Evolutionary conservation across 2,888 invertebrate genomes (phyloP).

Genomic region (Biston betularia): DNA sequence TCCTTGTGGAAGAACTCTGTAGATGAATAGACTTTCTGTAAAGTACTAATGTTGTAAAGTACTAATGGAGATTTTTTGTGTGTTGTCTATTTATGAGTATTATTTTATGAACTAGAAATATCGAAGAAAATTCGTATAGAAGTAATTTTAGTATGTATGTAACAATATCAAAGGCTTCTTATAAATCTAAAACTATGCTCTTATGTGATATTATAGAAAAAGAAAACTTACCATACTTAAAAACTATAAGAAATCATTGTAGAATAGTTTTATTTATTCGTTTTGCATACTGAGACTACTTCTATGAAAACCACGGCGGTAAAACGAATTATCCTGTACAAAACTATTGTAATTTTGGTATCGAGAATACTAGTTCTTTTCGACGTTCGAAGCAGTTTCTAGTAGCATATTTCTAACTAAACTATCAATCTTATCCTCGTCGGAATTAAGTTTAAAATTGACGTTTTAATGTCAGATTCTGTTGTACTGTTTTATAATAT

Average conservation of each 20-base stretch:
- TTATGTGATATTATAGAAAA: background rate
- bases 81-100: constrained; percentile 1
- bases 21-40: constrained; percentile 14
- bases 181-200: constrained; percentile 4
- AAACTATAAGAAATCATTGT: background rate
- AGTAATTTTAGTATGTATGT: constrained; percentile 26
- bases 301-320: background rate
- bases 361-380: constrained; percentile 52
- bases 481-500: background rate
- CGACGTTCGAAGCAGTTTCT: constrained; percentile 56
- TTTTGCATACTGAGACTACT: constrained; percentile 12
- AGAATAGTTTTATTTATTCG: background rate
- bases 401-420: constrained; percentile 41
- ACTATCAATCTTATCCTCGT: constrained; percentile 25
- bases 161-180: constrained; percentile 21
- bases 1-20: constrained; percentile 36
- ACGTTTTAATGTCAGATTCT: background rate
- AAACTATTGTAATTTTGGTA: background rate
- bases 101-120: constrained; percentile 7
- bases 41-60: constrained; percentile 18
- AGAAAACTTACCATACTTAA: background rate
- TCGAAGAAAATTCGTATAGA: constrained; percentile 5
- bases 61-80: constrained; percentile 4
- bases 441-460: constrained; percentile 7
- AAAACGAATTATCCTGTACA: background rate